Percentiles rank a stretch among this genome's conserved stretches.
These are phyloP conservation scores for Taeniopygia guttata DNA, from an alignment of 2,797 vertebrate species.

Conservation along the genomic window DNA sequence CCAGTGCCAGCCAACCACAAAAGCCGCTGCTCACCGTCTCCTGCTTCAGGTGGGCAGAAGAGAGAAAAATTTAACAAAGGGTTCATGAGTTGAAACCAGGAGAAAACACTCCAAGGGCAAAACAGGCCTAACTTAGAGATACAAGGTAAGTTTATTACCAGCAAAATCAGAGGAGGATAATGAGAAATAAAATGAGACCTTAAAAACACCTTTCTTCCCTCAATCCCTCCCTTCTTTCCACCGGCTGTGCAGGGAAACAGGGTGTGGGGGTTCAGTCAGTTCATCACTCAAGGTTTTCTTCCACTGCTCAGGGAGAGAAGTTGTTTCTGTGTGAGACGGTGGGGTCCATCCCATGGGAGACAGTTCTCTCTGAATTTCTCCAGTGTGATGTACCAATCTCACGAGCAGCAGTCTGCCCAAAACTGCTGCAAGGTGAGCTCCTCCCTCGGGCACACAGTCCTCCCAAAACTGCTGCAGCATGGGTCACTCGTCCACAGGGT, in stretches of 20 bases:
- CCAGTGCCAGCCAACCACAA: rapidly evolving
- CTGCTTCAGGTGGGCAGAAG: not conserved
- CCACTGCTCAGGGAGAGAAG: not conserved
- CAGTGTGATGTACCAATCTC: rapidly evolving
- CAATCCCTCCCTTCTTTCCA: not conserved
- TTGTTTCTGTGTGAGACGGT: rapidly evolving
- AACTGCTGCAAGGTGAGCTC: not conserved
- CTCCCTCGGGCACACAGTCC: not conserved
- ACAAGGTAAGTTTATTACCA: not conserved
- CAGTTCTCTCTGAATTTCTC: not conserved
- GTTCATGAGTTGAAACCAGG: not conserved
- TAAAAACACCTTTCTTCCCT: not conserved
- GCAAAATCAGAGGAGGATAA: not conserved
- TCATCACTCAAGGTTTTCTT: not conserved
- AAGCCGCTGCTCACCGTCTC: rapidly evolving
- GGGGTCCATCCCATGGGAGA: not conserved
- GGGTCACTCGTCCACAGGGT: not conserved
- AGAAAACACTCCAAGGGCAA: not conserved
- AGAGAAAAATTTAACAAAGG: not conserved
- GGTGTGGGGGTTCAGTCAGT: not conserved
- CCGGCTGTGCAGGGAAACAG: rapidly evolving
- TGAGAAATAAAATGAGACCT: not conserved
- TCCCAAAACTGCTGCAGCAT: not conserved
- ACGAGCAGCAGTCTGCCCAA: not conserved
- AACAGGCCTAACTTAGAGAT: not conserved